Evolutionary conservation across 2,797 vertebrate genomes (phyloP), one percentile per base, ranked within the genome.

Genomic region (Enoplosus armatus): DNA sequence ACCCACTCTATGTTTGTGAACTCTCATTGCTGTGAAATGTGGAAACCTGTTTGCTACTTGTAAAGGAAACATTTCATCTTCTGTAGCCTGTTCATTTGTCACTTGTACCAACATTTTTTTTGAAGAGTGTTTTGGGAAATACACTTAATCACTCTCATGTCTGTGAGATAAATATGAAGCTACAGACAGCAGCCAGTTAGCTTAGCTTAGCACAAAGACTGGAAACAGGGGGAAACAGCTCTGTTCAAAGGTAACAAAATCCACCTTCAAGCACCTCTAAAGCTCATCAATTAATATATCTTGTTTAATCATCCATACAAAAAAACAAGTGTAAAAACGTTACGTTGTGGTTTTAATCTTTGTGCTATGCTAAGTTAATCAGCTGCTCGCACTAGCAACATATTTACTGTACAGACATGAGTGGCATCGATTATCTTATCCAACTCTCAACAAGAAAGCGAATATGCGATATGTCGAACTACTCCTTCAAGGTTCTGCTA

Each of bases 121-220:
- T 48, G 50, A 62, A 27, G n/a, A 18, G 18, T 22, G 18, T 31
- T 63, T 47, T 31, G 20, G 16, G 16, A 54, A 39, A 70, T 47
- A 39, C n/a, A n/a, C n/a, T n/a, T n/a, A n/a, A n/a, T n/a, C 22
- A 26, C 47, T 26, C 31, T 37, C 26, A 3, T 15, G 51, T 56
- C 26, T 45, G 39, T 55, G 14, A 22, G 14, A 37, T 37, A 51
- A 37, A 37, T 6, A 16, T 10, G 3, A 43, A 43, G 4, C 59
- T 43, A 48, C 43, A 53, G 6, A 15, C n/a, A 27, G 43, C 7
- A 60, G 16, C 33, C 5, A 2, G 14, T 51, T 60, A 66, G 69
- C 58, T 53, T 75, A 75, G 47, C 26, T 59, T 71, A 72, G 48
- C 65, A 56, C 20, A 27, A 27, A 53, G 24, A 60, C 29, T 53